A percentile compares a stretch with the other conserved stretches of the same genome.
Conservation (phyloP, 2,888 invertebrate species). For the Eretmocerus hayati region DNA sequence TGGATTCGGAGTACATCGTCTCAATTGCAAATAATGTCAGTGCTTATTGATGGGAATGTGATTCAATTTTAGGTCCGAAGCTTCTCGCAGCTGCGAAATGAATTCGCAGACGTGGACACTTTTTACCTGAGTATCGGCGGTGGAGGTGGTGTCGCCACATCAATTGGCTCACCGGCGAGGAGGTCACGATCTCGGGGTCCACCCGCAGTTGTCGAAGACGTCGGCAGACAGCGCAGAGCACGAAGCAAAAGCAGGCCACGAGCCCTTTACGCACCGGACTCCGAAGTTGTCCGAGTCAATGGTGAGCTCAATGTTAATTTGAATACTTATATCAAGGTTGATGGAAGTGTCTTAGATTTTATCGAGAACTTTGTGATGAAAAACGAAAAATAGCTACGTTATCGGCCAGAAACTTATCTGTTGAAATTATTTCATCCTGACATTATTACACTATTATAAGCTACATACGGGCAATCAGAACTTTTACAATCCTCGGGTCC, state of each 20-base stretch:
- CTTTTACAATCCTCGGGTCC: too few species aligned
- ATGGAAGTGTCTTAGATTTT: background rate
- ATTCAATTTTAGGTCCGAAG: slow-evolving; percentile 89
- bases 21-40: too few species aligned
- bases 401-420: too few species aligned
- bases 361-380: too few species aligned
- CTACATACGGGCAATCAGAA: too few species aligned
- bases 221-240: slow-evolving; percentile 57
- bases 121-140: slow-evolving; percentile 69
- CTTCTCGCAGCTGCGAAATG: slow-evolving; percentile 87
- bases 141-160: slow-evolving; percentile 47
- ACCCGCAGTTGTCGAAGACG: slow-evolving; percentile 49
- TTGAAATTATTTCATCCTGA: too few species aligned
- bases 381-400: too few species aligned
- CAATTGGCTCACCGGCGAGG: slow-evolving; percentile 57
- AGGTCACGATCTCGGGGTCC: slow-evolving; percentile 59
- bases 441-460: too few species aligned
- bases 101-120: slow-evolving; percentile 85
- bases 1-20: too few species aligned
- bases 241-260: slow-evolving; percentile 80
- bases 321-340: background rate
- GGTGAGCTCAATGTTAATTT: slow-evolving; percentile 47
- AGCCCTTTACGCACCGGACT: slow-evolving; percentile 76
- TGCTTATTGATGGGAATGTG: too few species aligned
- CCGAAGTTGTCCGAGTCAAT: slow-evolving; percentile 70